These are phyloP conservation scores for Drosophila helvetica DNA, from an alignment of 2,888 invertebrate genomes.

Conservation along the genomic window DNA sequence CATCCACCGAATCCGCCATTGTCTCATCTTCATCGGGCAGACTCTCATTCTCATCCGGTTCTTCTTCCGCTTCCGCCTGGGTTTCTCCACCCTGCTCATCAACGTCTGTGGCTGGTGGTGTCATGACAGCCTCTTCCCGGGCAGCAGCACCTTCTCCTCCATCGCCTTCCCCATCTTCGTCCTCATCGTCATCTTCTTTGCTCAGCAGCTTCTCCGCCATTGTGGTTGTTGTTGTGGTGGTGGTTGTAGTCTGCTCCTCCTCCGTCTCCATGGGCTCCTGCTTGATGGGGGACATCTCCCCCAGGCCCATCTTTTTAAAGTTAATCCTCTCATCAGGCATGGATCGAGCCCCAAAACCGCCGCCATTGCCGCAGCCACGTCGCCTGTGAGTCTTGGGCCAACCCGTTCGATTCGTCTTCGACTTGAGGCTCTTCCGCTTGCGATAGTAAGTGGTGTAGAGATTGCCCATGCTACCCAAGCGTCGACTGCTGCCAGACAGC, in stretches of 20 bases:
- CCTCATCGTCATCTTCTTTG: slow-evolving; percentile 47
- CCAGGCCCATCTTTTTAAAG: slow-evolving; percentile 57
- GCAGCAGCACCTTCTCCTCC: slow-evolving; percentile 8
- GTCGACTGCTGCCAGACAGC: slow-evolving; percentile 42
- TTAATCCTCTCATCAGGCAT: slow-evolving; percentile 64
- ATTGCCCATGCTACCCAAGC: slow-evolving; percentile 44
- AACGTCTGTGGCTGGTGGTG: slow-evolving; percentile 68
- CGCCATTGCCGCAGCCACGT: slow-evolving; percentile 27
- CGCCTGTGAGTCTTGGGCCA: slow-evolving; percentile 88
- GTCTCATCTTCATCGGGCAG: slow-evolving; percentile 65
- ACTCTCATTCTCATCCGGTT: slow-evolving; percentile 56
- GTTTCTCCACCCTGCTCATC: slow-evolving; percentile 49
- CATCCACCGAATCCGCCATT: slow-evolving; percentile 73
- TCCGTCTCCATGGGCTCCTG: slow-evolving; percentile 55
- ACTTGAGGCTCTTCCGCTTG: slow-evolving; percentile 85
- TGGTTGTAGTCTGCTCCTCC: slow-evolving; percentile 53
- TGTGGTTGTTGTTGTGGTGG: slow-evolving; percentile 55
- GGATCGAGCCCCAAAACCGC: slow-evolving; percentile 47
- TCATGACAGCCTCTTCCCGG: slow-evolving; percentile 58
- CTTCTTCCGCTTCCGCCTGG: slow-evolving; percentile 27
- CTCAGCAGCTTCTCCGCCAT: slow-evolving; percentile 39
- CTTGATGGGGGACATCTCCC: slow-evolving; percentile 38
- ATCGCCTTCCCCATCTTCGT: slow-evolving; percentile 13
- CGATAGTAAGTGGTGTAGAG: slow-evolving; percentile 76
- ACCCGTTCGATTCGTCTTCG: slow-evolving; percentile 91